A percentile compares a stretch with the other conserved stretches of the same genome.
Conservation (phyloP, 2,888 invertebrate species). For the Brachynemurus nebulosus region DNA sequence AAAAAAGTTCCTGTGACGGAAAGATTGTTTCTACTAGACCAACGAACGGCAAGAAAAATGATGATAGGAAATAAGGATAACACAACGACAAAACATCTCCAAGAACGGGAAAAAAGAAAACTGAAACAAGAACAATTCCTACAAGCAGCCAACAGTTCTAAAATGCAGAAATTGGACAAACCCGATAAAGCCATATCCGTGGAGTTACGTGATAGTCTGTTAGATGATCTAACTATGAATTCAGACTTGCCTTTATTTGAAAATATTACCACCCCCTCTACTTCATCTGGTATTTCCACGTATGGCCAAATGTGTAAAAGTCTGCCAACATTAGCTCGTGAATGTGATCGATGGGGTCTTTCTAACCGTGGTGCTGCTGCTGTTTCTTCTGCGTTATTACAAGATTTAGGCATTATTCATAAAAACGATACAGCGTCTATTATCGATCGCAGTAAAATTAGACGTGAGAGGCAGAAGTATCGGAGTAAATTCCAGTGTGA, state of each 20-base stretch:
- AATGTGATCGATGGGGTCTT: conserved; percentile 14
- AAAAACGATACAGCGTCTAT: conserved; percentile 14
- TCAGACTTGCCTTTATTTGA: neutral
- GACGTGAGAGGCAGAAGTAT: conserved; percentile 13
- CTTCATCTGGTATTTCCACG: too few species aligned
- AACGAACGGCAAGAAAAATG: conserved; percentile 1
- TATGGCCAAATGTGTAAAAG: neutral
- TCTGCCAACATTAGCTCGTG: conserved; percentile 8
- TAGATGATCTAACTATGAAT: neutral
- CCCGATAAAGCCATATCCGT: too few species aligned
- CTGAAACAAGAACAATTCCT: too few species aligned
- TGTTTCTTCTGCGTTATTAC: conserved; percentile 15
- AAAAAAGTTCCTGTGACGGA: neutral
- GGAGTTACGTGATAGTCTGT: too few species aligned
- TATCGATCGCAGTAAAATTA: conserved; percentile 18
- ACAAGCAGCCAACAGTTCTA: too few species aligned
- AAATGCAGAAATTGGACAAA: too few species aligned
- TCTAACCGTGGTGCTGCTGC: conserved; percentile 17
- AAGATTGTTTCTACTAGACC: neutral
- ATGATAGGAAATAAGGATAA: neutral
- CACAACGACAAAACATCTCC: neutral
- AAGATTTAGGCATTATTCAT: conserved; percentile 16
- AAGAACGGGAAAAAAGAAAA: too few species aligned
- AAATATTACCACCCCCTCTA: neutral
- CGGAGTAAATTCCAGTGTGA: too few species aligned